Base-by-base conservation (phyloP, 2,888 invertebrate species). In the Hedya salicella region DNA sequence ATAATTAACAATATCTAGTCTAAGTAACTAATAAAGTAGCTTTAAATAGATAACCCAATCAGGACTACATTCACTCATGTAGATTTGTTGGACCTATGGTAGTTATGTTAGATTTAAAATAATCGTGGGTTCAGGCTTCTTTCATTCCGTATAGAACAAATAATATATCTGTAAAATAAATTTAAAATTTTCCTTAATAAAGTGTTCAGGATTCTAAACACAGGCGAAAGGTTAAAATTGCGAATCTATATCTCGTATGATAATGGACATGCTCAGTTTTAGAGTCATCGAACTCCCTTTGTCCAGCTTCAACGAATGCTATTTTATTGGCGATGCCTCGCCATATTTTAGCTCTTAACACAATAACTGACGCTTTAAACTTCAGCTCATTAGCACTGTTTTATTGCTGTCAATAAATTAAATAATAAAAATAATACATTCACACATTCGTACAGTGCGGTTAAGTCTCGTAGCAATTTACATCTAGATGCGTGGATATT, bases 221-320 rank as follows among this genome's bases (percentile, higher is more conserved):
- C 25, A 4, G 6, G 36, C 36, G 9, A 36, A 36, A 11, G 6
- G 9, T 36, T 6, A 50, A 50, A 14, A 9, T 19, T 11, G 14
- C 49, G 14, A 16, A 30, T 50, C 3, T 8, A 39, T 44, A 52
- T 25, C 0, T 67, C 69, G 68, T 54, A 59, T 42, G 19, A 17
- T 60, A 78, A 80, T 83, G 89, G 80, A 83, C 68, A 77, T 74
- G 61, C 50, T 69, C 70, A n/a, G 60, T 52, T 68, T 72, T 74
- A 71, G 71, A 80, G 90, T 89, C 89, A 85, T 86, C 84, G 89
- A 89, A 86, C 91, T 85, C 80, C 77, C 88, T 87, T 88, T 90
- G 89, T 89, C 85, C 86, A 87, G 84, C 80, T 79, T 85, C 86
- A 88, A 89, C 80, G 85, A 88, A 73, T 65, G 75, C 73, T 76